Percentiles rank a stretch among this genome's conserved stretches.
Evolutionary conservation across 2,888 invertebrate species (phyloP).

Genomic region (Drosophila mayaguana): DNA sequence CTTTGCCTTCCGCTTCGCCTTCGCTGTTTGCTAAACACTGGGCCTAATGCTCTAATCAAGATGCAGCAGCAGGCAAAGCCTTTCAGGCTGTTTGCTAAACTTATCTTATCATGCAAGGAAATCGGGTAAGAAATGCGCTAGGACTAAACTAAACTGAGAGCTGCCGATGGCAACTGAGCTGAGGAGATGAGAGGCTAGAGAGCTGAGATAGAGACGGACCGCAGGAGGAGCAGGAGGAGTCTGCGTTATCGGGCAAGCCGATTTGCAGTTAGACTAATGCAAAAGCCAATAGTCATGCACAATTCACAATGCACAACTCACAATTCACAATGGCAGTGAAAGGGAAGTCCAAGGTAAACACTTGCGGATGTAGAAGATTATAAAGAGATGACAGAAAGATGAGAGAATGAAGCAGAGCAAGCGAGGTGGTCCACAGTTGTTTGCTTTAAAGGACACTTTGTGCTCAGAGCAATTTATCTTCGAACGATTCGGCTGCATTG

Average conservation of each 20-base stretch:
- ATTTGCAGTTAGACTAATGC: conserved; percentile 63
- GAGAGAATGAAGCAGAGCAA: conserved; percentile 7
- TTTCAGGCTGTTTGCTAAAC: conserved; percentile 29
- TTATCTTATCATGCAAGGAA: conserved; percentile 25
- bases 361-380: conserved; percentile 79
- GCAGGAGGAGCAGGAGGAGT: background rate
- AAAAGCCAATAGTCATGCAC: conserved; percentile 77
- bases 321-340: conserved; percentile 68
- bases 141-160: conserved; percentile 47
- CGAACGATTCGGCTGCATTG: conserved; percentile 47
- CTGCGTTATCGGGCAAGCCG: conserved; percentile 31
- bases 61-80: conserved; percentile 34
- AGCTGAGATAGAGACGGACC: background rate
- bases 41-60: conserved; percentile 51
- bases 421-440: conserved; percentile 65
- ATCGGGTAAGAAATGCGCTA: conserved; percentile 57
- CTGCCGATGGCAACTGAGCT: conserved; percentile 16
- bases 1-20: too few relatives aligned
- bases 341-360: conserved; percentile 72
- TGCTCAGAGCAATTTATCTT: conserved; percentile 74
- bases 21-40: conserved; percentile 63
- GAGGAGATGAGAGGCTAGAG: conserved; percentile 4
- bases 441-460: conserved; percentile 76
- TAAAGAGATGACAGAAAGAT: conserved; percentile 26
- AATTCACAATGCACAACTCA: conserved; percentile 72